phyloP scores from a whole-genome alignment of 2,113 vertebrate genomes.

The Cynopterus brachyotis region DNA sequence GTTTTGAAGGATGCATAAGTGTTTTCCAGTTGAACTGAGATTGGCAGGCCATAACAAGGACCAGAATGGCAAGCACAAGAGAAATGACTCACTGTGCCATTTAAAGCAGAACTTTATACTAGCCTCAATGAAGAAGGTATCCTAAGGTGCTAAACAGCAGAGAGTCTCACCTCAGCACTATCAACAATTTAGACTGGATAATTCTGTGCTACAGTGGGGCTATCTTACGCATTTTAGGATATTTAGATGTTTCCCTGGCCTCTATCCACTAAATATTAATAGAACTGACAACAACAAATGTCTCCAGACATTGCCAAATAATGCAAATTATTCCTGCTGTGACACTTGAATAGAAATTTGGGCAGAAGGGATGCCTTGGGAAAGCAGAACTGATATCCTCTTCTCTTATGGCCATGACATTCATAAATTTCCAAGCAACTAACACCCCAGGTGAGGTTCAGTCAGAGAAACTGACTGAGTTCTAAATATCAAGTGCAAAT shows the following conservation, averaged over 20 bases:
- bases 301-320: background rate
- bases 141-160: background rate
- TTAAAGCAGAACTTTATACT: background rate
- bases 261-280: background rate
- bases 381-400: background rate
- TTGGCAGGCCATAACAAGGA: background rate
- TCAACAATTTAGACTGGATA: background rate
- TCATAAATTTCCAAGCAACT: background rate
- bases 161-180: background rate
- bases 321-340: background rate
- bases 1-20: background rate
- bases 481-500: conserved; percentile 42
- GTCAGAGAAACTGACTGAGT: background rate
- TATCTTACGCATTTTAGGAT: background rate
- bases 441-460: background rate
- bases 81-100: background rate
- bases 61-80: background rate
- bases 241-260: background rate
- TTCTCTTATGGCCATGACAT: background rate
- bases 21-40: background rate
- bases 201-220: background rate
- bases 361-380: background rate
- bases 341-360: background rate
- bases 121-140: background rate
- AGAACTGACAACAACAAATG: background rate